A percentile compares a stretch with the other conserved stretches of the same genome.
phyloP scores from a whole-genome alignment of 2,888 invertebrate genomes.

The Sinodicranocentrus sp. region DNA sequence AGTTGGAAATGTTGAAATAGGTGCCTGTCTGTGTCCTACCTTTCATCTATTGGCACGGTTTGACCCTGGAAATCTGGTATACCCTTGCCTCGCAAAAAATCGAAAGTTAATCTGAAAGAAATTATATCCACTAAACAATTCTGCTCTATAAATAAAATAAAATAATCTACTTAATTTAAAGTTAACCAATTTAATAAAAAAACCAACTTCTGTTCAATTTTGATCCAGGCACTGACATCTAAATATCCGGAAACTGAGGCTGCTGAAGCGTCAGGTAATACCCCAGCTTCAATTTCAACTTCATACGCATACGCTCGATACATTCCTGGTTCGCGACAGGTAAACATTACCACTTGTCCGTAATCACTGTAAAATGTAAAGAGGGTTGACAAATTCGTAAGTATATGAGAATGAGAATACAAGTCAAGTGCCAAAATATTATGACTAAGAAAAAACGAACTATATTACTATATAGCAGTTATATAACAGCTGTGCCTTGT shows the following conservation, averaged over 20 bases:
- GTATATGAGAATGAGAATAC: background rate
- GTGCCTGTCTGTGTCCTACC: too few species aligned
- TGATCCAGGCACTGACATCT: background rate
- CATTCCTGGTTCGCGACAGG: conserved; percentile 17
- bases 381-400: background rate
- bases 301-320: conserved; percentile 48
- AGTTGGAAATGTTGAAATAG: too few species aligned
- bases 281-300: background rate
- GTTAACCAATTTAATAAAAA: background rate
- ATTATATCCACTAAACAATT: too few species aligned
- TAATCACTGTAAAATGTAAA: conserved; percentile 1
- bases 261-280: background rate
- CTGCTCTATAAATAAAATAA: too few species aligned
- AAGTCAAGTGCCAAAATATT: background rate
- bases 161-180: too few species aligned
- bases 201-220: background rate
- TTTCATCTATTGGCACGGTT: too few species aligned
- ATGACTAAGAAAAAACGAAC: too few species aligned
- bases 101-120: too few species aligned
- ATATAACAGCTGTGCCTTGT: background rate
- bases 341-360: conserved; percentile 43
- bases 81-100: background rate
- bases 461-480: conserved; percentile 20
- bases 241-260: background rate
- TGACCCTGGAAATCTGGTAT: too few species aligned